Percentiles rank a stretch among this genome's conserved stretches.
phyloP scores from a whole-genome alignment of 2,113 vertebrate species.

The Cisticola juncidis region DNA sequence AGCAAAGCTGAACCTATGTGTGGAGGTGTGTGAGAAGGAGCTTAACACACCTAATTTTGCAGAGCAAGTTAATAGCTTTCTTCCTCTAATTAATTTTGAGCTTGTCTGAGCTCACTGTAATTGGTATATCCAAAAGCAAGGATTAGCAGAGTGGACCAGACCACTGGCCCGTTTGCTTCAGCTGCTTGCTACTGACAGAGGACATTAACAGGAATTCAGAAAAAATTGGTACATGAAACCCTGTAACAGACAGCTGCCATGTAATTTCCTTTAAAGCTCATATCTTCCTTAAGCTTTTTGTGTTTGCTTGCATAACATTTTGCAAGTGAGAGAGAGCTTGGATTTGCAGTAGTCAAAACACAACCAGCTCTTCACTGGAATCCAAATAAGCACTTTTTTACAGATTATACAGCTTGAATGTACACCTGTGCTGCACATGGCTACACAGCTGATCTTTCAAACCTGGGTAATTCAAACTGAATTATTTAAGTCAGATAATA shows the following conservation, averaged over 20 bases:
- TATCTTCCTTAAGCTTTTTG: background rate
- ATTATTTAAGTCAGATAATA: background rate
- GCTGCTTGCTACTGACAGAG: background rate
- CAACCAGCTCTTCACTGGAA: background rate
- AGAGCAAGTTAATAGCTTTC: conserved; percentile 25
- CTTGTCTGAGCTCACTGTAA: background rate
- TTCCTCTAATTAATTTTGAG: conserved; percentile 50
- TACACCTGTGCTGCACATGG: background rate
- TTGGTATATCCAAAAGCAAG: conserved; percentile 10
- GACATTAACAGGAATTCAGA: background rate
- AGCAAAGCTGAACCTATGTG: background rate
- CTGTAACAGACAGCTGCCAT: background rate
- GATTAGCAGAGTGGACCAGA: conserved; percentile 8
- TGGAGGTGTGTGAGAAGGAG: background rate
- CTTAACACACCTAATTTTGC: conserved; percentile 37
- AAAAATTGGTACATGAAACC: background rate
- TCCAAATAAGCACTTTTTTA: background rate
- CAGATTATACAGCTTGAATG: background rate
- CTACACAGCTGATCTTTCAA: background rate
- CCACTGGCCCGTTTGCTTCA: background rate
- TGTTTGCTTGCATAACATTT: background rate
- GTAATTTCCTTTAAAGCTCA: background rate
- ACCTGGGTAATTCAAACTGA: background rate
- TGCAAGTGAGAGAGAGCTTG: background rate
- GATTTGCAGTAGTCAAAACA: background rate